Evolutionary conservation across 2,113 vertebrate species (phyloP).

Genomic region (Solenodon paradoxus): DNA sequence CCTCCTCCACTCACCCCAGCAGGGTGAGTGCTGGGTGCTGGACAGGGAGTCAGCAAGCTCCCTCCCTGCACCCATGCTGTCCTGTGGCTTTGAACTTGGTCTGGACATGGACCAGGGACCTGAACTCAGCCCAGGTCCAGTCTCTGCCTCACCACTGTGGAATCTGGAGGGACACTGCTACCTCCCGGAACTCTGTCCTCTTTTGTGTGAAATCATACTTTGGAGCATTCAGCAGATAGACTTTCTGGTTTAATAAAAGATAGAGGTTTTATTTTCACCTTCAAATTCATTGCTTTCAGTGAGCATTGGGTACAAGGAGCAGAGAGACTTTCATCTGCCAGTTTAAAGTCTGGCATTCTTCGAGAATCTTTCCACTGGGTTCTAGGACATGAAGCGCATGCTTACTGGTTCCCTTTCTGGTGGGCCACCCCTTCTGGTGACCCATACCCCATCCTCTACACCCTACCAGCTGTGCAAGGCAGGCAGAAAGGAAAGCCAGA

Average conservation of each 20-base stretch:
- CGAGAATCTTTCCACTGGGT: not conserved
- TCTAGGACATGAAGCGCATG: not conserved
- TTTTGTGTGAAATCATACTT: not conserved
- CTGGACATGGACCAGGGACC: not conserved
- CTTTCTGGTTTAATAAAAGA: not conserved
- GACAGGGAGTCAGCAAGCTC: not conserved
- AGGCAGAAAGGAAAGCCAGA: not conserved
- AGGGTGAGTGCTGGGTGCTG: not conserved
- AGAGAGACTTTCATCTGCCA: not conserved
- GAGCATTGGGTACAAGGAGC: too few species aligned
- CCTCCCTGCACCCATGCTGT: fast-evolving
- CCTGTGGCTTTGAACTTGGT: not conserved
- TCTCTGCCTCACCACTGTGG: not conserved
- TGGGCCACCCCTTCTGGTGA: not conserved
- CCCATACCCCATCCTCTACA: too few species aligned
- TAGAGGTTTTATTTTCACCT: not conserved
- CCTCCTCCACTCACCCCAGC: fast-evolving
- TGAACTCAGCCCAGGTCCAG: not conserved
- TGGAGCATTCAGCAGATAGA: not conserved
- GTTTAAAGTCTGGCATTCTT: not conserved
- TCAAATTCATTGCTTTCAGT: not conserved
- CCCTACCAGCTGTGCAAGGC: not conserved
- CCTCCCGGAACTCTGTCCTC: not conserved
- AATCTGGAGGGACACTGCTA: not conserved
- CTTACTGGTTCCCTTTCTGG: not conserved